Conservation (phyloP, 2,888 invertebrate species). For the Zaprionus obscuricornis region DNA sequence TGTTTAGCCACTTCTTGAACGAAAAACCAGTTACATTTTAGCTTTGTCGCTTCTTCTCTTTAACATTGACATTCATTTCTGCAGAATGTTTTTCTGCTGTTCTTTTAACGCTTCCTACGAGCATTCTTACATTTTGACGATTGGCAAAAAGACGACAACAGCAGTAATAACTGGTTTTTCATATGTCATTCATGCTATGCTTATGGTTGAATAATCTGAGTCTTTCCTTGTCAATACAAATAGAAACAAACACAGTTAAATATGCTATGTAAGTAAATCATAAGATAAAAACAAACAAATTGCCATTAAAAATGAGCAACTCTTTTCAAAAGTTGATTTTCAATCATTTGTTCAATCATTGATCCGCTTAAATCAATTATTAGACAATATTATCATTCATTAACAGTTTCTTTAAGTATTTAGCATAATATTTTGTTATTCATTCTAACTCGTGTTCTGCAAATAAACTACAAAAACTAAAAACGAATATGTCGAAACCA, state of each 20-base stretch:
- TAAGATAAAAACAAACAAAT: too few relatives aligned
- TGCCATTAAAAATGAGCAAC: too few relatives aligned
- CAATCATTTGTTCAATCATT: constrained; percentile 8
- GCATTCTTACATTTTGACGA: too few relatives aligned
- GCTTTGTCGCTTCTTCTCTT: constrained; percentile 1
- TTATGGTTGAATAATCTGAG: too few relatives aligned
- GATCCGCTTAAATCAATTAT: constrained; percentile 20
- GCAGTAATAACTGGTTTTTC: constrained; percentile 1
- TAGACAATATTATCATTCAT: constrained; percentile 34
- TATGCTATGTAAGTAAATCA: too few relatives aligned
- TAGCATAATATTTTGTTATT: not conserved
- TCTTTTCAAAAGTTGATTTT: not conserved
- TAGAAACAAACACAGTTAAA: too few relatives aligned
- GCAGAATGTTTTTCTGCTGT: not conserved
- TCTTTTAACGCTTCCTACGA: too few relatives aligned
- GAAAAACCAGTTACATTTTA: constrained; percentile 39
- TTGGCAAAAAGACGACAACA: too few relatives aligned
- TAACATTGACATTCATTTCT: not conserved
- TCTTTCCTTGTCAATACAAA: too few relatives aligned
- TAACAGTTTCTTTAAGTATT: constrained; percentile 6
- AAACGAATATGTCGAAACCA: constrained; percentile 41
- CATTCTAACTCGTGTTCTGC: not conserved
- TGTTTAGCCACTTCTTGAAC: not conserved
- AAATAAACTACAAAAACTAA: not conserved
- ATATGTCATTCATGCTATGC: not conserved